Evolutionary conservation across 2,888 invertebrate genomes (phyloP).

Genomic region (Pollenia griseotomentosa): DNA sequence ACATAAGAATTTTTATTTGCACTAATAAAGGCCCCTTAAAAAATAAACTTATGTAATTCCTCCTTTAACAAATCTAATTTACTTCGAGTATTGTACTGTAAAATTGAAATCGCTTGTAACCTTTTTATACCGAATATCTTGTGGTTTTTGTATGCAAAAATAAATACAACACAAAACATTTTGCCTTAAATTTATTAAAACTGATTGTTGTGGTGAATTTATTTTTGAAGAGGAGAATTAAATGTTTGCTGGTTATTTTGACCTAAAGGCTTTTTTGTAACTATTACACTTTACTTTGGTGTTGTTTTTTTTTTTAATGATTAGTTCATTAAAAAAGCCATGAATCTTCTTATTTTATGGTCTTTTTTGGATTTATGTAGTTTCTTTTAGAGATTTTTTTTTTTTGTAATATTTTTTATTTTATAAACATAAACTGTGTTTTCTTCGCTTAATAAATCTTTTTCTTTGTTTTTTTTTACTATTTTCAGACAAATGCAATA

Average conservation of each 20-base stretch:
- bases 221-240: constrained; percentile 24
- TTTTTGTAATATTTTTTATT: not conserved
- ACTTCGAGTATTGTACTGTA: not conserved
- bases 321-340: constrained; percentile 55
- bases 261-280: constrained; percentile 34
- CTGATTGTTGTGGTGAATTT: not conserved
- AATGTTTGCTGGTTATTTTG: constrained; percentile 21
- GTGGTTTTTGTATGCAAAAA: not conserved
- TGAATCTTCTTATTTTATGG: constrained; percentile 59
- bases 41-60: too few species aligned
- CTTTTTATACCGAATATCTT: not conserved
- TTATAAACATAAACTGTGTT: constrained; percentile 58
- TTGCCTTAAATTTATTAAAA: constrained; percentile 18
- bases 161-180: too few species aligned
- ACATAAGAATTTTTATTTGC: too few species aligned
- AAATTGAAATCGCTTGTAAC: not conserved
- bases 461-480: constrained; percentile 38
- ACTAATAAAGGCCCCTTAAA: too few species aligned
- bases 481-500: not conserved
- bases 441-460: constrained; percentile 55
- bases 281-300: constrained; percentile 1
- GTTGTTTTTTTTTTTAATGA: constrained; percentile 5
- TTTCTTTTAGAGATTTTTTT: not conserved
- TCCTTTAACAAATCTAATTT: too few species aligned
- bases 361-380: not conserved